These are phyloP conservation scores for Larimichthys polyactis DNA, from an alignment of 2,113 vertebrate genomes.

Conservation along the genomic window DNA sequence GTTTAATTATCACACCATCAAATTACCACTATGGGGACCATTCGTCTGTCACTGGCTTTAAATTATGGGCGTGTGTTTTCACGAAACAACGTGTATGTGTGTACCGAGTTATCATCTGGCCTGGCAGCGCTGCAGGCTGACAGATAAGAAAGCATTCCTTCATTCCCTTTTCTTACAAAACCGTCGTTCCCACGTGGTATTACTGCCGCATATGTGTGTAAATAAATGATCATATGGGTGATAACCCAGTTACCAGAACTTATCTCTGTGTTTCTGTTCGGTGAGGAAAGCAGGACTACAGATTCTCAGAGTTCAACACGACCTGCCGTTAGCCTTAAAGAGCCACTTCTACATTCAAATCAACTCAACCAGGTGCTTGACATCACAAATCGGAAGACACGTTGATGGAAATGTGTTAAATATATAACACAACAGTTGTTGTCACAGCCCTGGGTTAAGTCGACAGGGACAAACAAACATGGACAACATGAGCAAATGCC, in stretches of 20 bases:
- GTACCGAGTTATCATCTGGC: slow-evolving; percentile 35
- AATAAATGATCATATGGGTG: neutral
- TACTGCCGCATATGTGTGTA: slow-evolving; percentile 5
- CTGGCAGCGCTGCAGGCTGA: slow-evolving; percentile 46
- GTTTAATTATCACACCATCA: slow-evolving; percentile 66
- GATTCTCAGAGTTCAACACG: too few relatives aligned
- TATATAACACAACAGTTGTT: neutral
- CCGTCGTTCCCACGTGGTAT: neutral
- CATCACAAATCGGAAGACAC: neutral
- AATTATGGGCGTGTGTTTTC: slow-evolving; percentile 34
- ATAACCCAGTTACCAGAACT: slow-evolving; percentile 7
- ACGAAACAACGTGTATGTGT: neutral
- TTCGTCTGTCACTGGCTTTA: slow-evolving; percentile 43
- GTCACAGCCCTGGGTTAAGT: neutral
- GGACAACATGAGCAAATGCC: neutral
- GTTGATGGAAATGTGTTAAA: neutral
- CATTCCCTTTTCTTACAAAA: slow-evolving; percentile 25
- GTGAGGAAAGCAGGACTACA: neutral
- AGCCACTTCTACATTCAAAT: neutral
- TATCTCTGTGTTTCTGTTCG: neutral
- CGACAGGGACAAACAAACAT: too few relatives aligned
- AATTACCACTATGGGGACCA: slow-evolving; percentile 25
- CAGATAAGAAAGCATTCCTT: slow-evolving; percentile 45
- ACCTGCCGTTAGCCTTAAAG: neutral
- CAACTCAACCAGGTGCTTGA: neutral